Base-by-base conservation (phyloP, 2,797 vertebrate species). In the Enteromius anoplus region DNA sequence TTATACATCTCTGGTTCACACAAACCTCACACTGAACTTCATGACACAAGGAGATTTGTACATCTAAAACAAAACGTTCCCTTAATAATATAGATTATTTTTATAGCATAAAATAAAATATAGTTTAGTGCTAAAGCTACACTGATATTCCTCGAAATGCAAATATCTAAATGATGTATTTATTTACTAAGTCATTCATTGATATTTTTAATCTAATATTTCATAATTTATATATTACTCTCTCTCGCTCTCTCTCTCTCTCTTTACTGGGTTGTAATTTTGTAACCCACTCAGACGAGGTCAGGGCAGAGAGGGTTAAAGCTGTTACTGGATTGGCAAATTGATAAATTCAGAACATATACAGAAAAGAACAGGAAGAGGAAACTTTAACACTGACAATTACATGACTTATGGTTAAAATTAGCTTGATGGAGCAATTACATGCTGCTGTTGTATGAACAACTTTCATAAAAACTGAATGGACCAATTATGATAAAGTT, bases 371-470 rank as follows among this genome's bases (percentile, higher is more conserved):
- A 26, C 47, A 51, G 21, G 69, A 34, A 37, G 29, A 26, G 40
- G 12, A 66, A 51, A 69, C 5, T 42, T 42, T 14, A 53, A 51
- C 0, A 64, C 49, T 26, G 26, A 66, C 32, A 66, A 65, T 64
- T 2, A 64, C 42, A 66, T 77, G 55, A 11, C 75, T 64, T 21
- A 21, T 12, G 15, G 15, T 47, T 78, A 19, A 29, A 65, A 64
- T 47, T 11, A 78, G 14, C 32, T 65, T 78, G 21, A 64, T 47
- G 19, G 62, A 45, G 26, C 21, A 68, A 66, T 78, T 78, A 78
- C 42, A 23, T 68, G 17, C 60, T 66, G 42, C 29, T 32, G 42
- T 51, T 65, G 1, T 34, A 51, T 51, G 60, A 78, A 12, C 11
- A 66, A 66, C 26, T 37, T 3, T n/a, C 3, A 32, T 49, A 3